Conservation (phyloP, 2,888 invertebrate genomes). For the Thymelicus sylvestris region DNA sequence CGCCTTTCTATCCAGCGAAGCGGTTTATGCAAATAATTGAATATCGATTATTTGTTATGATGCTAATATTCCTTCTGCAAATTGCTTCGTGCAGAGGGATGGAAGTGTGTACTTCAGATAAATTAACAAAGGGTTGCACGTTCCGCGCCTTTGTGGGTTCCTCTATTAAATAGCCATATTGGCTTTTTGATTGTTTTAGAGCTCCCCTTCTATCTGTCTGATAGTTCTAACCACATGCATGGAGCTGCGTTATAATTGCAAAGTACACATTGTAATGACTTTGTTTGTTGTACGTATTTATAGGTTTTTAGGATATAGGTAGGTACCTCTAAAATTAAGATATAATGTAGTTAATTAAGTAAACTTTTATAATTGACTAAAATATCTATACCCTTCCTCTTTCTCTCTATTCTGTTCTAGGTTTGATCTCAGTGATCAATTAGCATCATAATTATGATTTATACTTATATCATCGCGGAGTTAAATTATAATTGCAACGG, state of each 20-base stretch:
- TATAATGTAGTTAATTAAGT: too few relatives aligned
- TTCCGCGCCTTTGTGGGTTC: slow-evolving; percentile 50
- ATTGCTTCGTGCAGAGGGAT: slow-evolving; percentile 34
- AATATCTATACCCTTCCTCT: too few relatives aligned
- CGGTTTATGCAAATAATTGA: slow-evolving; percentile 38
- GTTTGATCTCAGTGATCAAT: too few relatives aligned
- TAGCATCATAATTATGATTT: too few relatives aligned
- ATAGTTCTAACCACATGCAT: background rate
- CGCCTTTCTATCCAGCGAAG: slow-evolving; percentile 11
- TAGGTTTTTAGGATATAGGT: too few relatives aligned
- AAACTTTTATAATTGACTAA: too few relatives aligned
- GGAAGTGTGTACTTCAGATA: slow-evolving; percentile 47
- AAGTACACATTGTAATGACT: background rate
- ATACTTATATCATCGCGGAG: too few relatives aligned
- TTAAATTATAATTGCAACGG: too few relatives aligned
- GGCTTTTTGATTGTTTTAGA: slow-evolving; percentile 65
- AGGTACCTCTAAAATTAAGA: too few relatives aligned
- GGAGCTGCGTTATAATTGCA: background rate
- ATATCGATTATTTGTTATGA: slow-evolving; percentile 39
- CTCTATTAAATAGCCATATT: slow-evolving; percentile 58
- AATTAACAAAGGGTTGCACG: slow-evolving; percentile 59
- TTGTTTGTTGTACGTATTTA: too few relatives aligned
- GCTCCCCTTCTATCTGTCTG: slow-evolving; percentile 49
- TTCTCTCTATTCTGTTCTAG: too few relatives aligned
- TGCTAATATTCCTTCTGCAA: slow-evolving; percentile 38